Conservation (phyloP, 2,797 vertebrate genomes). For the Acrossocheilus wenchowensis region DNA sequence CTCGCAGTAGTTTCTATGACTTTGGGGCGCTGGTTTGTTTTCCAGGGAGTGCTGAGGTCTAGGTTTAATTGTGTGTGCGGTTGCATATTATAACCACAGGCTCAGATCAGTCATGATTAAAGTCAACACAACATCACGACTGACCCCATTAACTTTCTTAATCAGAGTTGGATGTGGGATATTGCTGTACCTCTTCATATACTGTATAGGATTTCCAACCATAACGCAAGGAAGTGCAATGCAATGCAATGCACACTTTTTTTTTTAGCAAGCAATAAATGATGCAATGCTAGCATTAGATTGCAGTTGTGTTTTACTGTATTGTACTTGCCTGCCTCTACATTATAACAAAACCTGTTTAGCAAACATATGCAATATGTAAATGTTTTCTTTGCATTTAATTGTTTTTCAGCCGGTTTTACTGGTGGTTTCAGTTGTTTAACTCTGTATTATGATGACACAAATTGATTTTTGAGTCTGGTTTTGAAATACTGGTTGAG, state of each 20-base stretch:
- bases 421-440: neutral
- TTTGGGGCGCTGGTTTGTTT: slow-evolving; percentile 13
- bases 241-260: neutral
- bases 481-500: neutral
- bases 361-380: neutral
- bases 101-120: slow-evolving; percentile 24
- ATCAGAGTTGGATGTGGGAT: slow-evolving; percentile 1
- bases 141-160: slow-evolving; percentile 9
- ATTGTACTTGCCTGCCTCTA: neutral
- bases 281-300: neutral
- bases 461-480: neutral
- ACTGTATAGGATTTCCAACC: neutral
- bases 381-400: neutral
- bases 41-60: neutral
- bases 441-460: neutral
- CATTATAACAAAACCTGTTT: neutral
- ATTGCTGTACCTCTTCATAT: neutral
- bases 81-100: neutral
- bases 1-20: slow-evolving; percentile 43
- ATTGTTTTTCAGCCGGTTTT: neutral
- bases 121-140: neutral
- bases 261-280: neutral
- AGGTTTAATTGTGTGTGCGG: slow-evolving; percentile 8
- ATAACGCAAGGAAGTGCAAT: neutral
- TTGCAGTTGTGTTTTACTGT: neutral